Evolutionary conservation across 53 echinoderm and acorn worm species (phyloP).

Genomic region (Henricia sp.): DNA sequence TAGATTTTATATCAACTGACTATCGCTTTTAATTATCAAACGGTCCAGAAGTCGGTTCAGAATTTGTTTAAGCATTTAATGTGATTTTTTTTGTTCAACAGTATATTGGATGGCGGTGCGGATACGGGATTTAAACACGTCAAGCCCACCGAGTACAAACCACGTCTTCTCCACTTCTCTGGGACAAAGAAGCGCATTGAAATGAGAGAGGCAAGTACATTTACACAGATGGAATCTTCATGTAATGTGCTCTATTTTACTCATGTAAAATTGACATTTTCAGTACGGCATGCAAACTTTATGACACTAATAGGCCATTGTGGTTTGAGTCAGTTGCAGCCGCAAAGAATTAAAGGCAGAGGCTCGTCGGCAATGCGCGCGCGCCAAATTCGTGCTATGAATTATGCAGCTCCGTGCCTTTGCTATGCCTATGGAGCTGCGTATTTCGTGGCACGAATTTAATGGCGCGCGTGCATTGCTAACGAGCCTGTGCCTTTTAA

Average conservation of each 20-base stretch:
- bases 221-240: too few relatives aligned
- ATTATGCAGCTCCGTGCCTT: too few relatives aligned
- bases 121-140: slow-evolving; percentile 83
- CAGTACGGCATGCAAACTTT: background rate
- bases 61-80: background rate
- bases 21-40: background rate
- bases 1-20: background rate
- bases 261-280: background rate
- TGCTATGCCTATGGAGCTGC: too few relatives aligned
- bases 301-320: background rate
- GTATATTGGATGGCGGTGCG: slow-evolving; percentile 82
- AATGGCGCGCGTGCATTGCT: too few relatives aligned
- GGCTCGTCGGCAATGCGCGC: too few relatives aligned
- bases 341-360: too few relatives aligned
- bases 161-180: slow-evolving; percentile 79
- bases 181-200: slow-evolving; percentile 60
- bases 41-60: background rate
- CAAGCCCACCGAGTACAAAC: slow-evolving; percentile 78
- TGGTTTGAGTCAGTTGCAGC: too few relatives aligned
- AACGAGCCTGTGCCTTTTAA: too few relatives aligned
- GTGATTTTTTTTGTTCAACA: slow-evolving; percentile 2
- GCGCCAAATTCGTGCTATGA: too few relatives aligned
- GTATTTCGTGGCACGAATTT: too few relatives aligned
- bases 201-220: slow-evolving; percentile 64
- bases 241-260: too few relatives aligned